Evolutionary conservation across 2,888 invertebrate species (phyloP).

Genomic region (Nemotelus nigrinus): DNA sequence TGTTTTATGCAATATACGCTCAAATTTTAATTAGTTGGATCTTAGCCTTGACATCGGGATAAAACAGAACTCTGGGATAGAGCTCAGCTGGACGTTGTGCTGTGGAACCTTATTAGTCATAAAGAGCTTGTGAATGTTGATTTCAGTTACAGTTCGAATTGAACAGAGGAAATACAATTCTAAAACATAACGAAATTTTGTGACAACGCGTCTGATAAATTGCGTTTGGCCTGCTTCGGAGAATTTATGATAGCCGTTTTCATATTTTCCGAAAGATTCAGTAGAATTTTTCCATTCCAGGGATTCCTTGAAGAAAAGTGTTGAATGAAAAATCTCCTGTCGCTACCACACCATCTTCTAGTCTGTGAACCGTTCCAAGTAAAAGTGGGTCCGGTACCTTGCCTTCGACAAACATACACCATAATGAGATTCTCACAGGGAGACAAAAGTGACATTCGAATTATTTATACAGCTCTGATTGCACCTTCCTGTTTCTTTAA

Average conservation of each 20-base stretch:
- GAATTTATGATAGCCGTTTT: conserved; percentile 16
- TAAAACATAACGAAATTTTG: conserved; percentile 11
- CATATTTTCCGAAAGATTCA: conserved; percentile 22
- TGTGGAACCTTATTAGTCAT: too few species aligned
- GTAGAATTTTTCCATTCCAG: background rate
- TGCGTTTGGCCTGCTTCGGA: conserved; percentile 6
- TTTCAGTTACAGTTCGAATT: background rate
- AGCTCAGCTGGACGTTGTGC: too few species aligned
- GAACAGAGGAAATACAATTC: conserved; percentile 6
- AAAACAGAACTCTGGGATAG: too few species aligned
- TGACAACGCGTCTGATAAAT: conserved; percentile 29
- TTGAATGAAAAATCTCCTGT: background rate
- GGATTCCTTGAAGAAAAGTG: background rate
- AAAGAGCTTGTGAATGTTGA: too few species aligned
- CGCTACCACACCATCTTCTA: background rate
- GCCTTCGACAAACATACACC: background rate
- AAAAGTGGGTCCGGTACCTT: background rate
- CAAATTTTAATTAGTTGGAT: conserved; percentile 21
- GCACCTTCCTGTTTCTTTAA: conserved; percentile 29
- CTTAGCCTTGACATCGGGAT: background rate
- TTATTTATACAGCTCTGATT: conserved; percentile 47
- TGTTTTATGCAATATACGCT: conserved; percentile 14
- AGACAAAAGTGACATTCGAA: conserved; percentile 43
- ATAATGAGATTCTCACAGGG: conserved; percentile 29
- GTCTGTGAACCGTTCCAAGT: background rate